Evolutionary conservation across 2,888 invertebrate species (phyloP).

Genomic region (Eristalis tenax): DNA sequence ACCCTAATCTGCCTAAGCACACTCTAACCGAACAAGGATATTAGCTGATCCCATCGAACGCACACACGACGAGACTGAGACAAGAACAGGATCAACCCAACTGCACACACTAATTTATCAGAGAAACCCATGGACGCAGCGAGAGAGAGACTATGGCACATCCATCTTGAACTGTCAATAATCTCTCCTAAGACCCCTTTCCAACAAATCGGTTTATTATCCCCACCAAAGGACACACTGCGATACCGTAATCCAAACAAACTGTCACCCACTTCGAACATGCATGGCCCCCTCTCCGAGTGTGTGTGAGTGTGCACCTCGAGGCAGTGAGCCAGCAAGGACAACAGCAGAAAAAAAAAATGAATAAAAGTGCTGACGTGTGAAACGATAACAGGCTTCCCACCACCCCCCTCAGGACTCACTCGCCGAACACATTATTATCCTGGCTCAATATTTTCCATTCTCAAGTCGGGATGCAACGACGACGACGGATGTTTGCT

Average conservation of each 20-base stretch:
- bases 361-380: constrained; percentile 22
- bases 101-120: constrained; percentile 29
- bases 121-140: constrained; percentile 1
- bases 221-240: constrained; percentile 29
- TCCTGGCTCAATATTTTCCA: constrained; percentile 36
- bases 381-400: constrained; percentile 48
- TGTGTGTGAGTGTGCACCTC: background rate
- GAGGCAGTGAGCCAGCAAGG: background rate
- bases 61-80: background rate
- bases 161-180: constrained; percentile 54
- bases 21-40: constrained; percentile 18
- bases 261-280: constrained; percentile 32
- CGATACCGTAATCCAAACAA: constrained; percentile 47
- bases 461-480: constrained; percentile 45
- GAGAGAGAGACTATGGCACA: constrained; percentile 22
- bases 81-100: constrained; percentile 21
- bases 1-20: constrained; percentile 15
- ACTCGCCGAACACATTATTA: background rate
- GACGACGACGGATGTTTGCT: constrained; percentile 53
- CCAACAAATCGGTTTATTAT: constrained; percentile 56
- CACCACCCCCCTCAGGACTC: background rate
- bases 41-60: constrained; percentile 10
- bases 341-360: constrained; percentile 4
- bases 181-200: constrained; percentile 45
- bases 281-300: background rate